Conservation (phyloP, 2,113 vertebrate genomes). For the Centropus unirufus region DNA sequence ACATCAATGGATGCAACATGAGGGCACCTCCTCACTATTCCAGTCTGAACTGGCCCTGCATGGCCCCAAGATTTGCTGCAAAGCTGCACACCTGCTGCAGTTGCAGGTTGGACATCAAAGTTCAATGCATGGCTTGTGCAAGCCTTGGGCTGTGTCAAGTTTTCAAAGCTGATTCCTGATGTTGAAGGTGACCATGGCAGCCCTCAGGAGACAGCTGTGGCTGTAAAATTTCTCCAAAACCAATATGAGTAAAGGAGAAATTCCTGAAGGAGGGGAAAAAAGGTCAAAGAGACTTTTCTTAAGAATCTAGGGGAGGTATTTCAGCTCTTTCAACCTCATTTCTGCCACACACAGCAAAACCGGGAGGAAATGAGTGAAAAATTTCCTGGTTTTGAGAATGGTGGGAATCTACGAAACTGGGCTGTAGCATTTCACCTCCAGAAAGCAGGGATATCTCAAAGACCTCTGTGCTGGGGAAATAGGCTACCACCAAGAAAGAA, state of each 20-base stretch:
- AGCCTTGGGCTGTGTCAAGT: not conserved
- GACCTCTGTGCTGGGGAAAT: rapidly evolving
- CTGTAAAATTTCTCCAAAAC: not conserved
- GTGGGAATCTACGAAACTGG: not conserved
- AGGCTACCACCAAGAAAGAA: not conserved
- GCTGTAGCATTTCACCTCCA: not conserved
- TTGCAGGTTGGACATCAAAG: not conserved
- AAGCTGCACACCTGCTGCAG: not conserved
- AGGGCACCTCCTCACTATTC: not conserved
- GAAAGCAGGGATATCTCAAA: not conserved
- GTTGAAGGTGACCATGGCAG: rapidly evolving
- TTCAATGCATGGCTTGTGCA: rapidly evolving
- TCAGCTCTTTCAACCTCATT: not conserved
- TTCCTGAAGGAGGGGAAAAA: not conserved
- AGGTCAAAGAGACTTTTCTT: not conserved
- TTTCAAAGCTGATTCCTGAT: not conserved
- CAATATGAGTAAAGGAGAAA: not conserved
- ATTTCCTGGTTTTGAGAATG: rapidly evolving
- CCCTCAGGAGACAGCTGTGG: not conserved
- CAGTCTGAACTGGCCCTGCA: not conserved
- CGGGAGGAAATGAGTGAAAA: not conserved
- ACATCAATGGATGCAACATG: not conserved
- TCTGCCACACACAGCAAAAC: not conserved
- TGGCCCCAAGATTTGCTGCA: not conserved
- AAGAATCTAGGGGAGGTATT: not conserved